These are phyloP conservation scores for Myiagra hebetior DNA, from an alignment of 2,113 vertebrate species.

Conservation along the genomic window DNA sequence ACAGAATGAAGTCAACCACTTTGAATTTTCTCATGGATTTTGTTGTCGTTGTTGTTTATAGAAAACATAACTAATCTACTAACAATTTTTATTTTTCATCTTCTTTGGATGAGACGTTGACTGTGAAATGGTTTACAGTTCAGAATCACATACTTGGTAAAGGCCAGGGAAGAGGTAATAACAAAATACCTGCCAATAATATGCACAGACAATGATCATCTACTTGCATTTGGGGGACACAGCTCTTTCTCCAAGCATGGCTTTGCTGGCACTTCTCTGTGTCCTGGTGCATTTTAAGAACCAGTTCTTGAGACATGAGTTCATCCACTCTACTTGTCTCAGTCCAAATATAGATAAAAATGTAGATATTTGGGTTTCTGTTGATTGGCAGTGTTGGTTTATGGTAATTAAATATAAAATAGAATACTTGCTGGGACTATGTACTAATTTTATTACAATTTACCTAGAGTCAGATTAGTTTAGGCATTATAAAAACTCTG, in stretches of 20 bases:
- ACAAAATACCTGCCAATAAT: neutral
- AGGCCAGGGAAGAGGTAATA: neutral
- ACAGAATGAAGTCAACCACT: neutral
- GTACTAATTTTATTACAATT: neutral
- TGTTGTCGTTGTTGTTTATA: neutral
- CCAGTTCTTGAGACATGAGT: neutral
- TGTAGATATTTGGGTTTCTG: neutral
- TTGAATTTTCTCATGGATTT: neutral
- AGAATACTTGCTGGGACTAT: neutral
- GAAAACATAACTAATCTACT: neutral
- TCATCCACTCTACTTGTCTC: neutral
- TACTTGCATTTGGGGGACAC: fast-evolving
- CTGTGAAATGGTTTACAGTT: neutral
- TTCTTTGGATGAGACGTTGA: neutral
- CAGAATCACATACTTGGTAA: neutral
- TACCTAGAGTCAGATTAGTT: neutral
- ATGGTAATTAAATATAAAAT: neutral
- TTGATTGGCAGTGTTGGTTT: neutral
- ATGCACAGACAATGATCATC: neutral
- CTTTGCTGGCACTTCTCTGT: neutral
- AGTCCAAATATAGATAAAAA: neutral
- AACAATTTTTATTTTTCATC: neutral
- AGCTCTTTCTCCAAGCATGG: neutral
- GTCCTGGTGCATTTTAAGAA: neutral
- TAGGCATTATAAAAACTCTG: neutral